Evolutionary conservation across 2,797 vertebrate genomes (phyloP), one percentile per base, ranked within the genome.

Genomic region (Sebastes hubbsi): DNA sequence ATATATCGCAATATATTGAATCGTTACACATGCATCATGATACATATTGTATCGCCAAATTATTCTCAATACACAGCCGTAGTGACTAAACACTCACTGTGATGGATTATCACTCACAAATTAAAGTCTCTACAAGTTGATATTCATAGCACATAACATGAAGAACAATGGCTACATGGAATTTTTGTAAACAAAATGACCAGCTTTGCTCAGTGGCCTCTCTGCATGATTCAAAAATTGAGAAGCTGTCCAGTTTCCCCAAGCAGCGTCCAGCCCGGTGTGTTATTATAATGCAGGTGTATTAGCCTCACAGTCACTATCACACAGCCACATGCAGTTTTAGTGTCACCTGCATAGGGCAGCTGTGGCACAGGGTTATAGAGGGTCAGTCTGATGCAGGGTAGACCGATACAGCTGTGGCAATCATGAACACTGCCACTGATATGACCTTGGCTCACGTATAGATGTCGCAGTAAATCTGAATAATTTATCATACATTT

Each of bases 291-390:
- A 54, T 67, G 75, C 82, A 81, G 69, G 64, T 79, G 80, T 56
- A 80, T 84, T 67, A 82, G 56, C 84, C 78, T 88, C 80, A 75
- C 85, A 82, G 78, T 84, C 79, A 2, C 80, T 82, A 75, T 85
- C 89, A 76, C 81, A 67, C 76, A 79, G 52, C 59, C 77, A 18
- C 80, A 78, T 72, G 79, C 79, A 80, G 83, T 34, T 78, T 75
- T 34, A 4, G 73, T 60, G 68, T 84, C 76, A 77, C 75, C 72
- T 85, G 77, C 63, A 7, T 1, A 61, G 83, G 34, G 70, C 72
- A 74, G 66, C 78, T 29, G 55, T 60, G 72, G 72, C 29, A 75
- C 63, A 3, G 58, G 71, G 56, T 62, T 66, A 13, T 29, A 60
- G 49, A 61, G 66, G 80, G 65, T 79, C 75, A 78, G 46, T 46